Percentiles rank a stretch among this genome's conserved stretches.
phyloP scores from a whole-genome alignment of 2,113 vertebrate genomes.

The Channa maculata region DNA sequence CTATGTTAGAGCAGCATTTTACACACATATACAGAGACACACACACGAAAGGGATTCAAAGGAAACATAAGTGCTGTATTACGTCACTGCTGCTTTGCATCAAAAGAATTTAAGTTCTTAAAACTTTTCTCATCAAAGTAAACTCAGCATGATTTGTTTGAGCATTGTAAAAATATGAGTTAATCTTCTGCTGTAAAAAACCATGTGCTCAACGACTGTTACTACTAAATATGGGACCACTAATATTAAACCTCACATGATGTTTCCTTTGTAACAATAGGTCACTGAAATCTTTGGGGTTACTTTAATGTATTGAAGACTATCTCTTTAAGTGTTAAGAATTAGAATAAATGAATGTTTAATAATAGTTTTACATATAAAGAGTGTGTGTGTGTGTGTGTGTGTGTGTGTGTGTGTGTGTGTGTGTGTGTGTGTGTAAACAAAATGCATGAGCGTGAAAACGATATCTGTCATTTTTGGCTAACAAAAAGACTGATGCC shows the following conservation, averaged over 20 bases:
- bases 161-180: too few species aligned
- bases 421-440: background rate
- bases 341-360: too few species aligned
- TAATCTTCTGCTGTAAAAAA: background rate
- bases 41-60: too few species aligned
- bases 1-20: too few species aligned
- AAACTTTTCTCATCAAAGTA: too few species aligned
- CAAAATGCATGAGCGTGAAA: background rate
- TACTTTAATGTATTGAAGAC: background rate
- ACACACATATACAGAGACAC: too few species aligned
- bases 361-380: too few species aligned
- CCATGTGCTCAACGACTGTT: background rate
- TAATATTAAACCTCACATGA: background rate
- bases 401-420: background rate
- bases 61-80: too few species aligned
- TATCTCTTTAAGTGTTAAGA: too few species aligned
- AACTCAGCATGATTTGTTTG: background rate
- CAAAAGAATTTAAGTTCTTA: too few species aligned
- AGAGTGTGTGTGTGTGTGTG: too few species aligned
- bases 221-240: background rate
- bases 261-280: background rate
- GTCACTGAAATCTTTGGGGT: background rate
- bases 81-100: background rate
- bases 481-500: constrained; percentile 31
- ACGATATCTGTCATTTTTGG: constrained; percentile 12